These are phyloP conservation scores for Callinectes sapidus DNA, from an alignment of 2,888 invertebrate species.

Conservation along the genomic window DNA sequence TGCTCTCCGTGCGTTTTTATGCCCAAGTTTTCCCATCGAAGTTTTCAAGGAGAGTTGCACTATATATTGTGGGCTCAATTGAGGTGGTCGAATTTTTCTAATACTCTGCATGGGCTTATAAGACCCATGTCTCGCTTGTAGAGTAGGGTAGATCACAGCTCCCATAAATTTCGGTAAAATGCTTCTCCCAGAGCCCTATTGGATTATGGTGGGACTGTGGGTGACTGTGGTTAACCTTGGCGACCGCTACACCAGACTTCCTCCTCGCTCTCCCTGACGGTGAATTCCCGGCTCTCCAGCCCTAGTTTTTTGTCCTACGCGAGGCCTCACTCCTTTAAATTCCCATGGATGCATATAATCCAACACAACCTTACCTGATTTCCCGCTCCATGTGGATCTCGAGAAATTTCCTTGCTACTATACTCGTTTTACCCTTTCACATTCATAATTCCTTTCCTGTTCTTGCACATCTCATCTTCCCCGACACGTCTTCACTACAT, in stretches of 20 bases:
- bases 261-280: constrained; percentile 16
- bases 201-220: background rate
- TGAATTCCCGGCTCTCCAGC: constrained; percentile 26
- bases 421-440: background rate
- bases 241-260: constrained; percentile 12
- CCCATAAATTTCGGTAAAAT: too few species aligned
- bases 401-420: background rate
- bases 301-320: background rate
- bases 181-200: too few species aligned
- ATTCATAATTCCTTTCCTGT: background rate
- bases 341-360: background rate
- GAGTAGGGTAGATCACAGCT: too few species aligned
- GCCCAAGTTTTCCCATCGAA: too few species aligned
- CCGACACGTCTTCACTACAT: background rate
- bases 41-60: too few species aligned
- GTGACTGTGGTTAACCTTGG: constrained; percentile 18
- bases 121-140: too few species aligned
- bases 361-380: background rate
- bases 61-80: too few species aligned
- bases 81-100: too few species aligned
- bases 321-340: background rate
- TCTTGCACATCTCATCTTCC: background rate
- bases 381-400: background rate
- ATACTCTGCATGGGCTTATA: too few species aligned
- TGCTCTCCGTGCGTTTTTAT: too few species aligned